phyloP scores from a whole-genome alignment of 2,113 vertebrate genomes.

The Mormyrus iriodes region DNA sequence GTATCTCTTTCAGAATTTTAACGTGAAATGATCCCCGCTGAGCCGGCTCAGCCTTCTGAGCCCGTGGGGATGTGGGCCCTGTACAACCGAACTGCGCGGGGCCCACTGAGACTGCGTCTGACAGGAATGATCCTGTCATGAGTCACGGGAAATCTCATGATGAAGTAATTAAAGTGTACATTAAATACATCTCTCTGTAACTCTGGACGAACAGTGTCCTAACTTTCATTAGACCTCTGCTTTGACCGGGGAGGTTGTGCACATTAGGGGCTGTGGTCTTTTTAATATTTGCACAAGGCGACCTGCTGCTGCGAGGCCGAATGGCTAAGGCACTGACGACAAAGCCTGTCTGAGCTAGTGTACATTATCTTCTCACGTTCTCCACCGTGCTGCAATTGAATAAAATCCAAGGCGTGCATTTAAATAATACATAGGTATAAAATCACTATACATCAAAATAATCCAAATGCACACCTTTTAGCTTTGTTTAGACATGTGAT shows the following conservation, averaged over 20 bases:
- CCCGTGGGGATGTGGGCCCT: not conserved
- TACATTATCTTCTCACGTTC: not conserved
- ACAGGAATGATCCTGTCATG: not conserved
- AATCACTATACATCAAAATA: constrained; percentile 10
- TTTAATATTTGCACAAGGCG: not conserved
- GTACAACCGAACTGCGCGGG: not conserved
- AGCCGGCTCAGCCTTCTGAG: not conserved
- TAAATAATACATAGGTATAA: constrained; percentile 11
- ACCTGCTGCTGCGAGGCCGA: not conserved
- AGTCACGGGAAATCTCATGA: not conserved
- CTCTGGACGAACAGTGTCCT: not conserved
- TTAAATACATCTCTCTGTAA: not conserved
- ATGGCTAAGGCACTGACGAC: not conserved
- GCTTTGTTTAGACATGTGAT: constrained; percentile 31
- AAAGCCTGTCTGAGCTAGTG: not conserved
- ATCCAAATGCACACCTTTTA: not conserved
- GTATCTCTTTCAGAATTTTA: constrained; percentile 9
- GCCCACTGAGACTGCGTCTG: not conserved
- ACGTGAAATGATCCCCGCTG: constrained; percentile 13
- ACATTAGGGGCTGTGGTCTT: not conserved
- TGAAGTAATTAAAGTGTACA: not conserved
- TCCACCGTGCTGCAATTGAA: not conserved
- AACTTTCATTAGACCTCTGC: not conserved
- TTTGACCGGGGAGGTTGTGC: not conserved
- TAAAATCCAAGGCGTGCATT: not conserved